Conservation (phyloP, 2,113 vertebrate genomes). For the Syngnathus scovelli region DNA sequence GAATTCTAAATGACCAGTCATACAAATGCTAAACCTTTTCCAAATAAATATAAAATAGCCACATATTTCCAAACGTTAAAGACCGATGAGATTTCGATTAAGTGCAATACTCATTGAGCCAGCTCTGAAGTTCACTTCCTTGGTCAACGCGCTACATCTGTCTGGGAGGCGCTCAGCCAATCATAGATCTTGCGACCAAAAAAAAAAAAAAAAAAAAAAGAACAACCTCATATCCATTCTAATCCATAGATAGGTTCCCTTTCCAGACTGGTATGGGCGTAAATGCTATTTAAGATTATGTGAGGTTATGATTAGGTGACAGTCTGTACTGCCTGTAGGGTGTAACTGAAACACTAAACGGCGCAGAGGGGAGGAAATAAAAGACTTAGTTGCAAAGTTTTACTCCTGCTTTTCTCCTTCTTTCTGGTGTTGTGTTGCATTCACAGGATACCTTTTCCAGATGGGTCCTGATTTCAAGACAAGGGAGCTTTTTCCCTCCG, state of each 20-base stretch:
- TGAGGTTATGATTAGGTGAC: conserved; percentile 70
- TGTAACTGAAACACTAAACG: conserved; percentile 70
- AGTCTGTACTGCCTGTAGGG: conserved; percentile 68
- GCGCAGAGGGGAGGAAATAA: conserved; percentile 48
- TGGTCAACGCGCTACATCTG: conserved; percentile 56
- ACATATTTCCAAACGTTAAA: conserved; percentile 1
- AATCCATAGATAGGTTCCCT: conserved; percentile 63
- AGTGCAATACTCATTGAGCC: conserved; percentile 16
- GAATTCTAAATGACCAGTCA: not conserved
- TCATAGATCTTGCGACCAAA: conserved; percentile 51
- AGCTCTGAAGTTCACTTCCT: conserved; percentile 53
- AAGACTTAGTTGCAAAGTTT: conserved; percentile 54
- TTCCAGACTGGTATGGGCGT: conserved; percentile 68
- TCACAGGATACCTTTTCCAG: conserved; percentile 32
- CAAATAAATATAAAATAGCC: not conserved
- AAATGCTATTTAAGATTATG: conserved; percentile 65
- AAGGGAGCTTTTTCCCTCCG: conserved; percentile 10
- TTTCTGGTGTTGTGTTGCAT: conserved; percentile 42
- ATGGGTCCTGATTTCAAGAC: conserved; percentile 20
- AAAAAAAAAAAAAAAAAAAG: conserved; percentile 43
- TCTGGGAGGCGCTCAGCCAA: conserved; percentile 59
- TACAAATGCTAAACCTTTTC: not conserved
- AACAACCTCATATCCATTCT: conserved; percentile 70
- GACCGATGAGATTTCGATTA: conserved; percentile 5
- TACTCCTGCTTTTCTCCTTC: conserved; percentile 41